Percentiles rank a stretch among this genome's conserved stretches.
Evolutionary conservation across 2,888 invertebrate species (phyloP).

Genomic region (Chloroclystis v-ata): DNA sequence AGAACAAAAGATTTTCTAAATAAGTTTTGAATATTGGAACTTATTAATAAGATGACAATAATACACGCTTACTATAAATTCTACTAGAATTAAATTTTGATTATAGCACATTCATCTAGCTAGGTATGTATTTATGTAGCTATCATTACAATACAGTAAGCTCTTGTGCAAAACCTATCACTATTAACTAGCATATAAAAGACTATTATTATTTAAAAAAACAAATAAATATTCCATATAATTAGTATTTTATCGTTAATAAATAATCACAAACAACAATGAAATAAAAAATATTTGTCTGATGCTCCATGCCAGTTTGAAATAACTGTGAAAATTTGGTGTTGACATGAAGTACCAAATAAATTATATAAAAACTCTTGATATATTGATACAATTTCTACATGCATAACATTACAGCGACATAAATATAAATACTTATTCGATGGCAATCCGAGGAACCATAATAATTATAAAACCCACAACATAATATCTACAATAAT

Average conservation of each 20-base stretch:
- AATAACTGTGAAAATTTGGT: too few species aligned
- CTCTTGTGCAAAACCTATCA: constrained; percentile 25
- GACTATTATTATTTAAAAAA: constrained; percentile 7
- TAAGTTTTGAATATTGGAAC: too few species aligned
- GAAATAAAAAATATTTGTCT: constrained; percentile 3
- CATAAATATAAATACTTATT: constrained; percentile 2
- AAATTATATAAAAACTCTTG: background rate
- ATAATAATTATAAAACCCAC: constrained; percentile 1
- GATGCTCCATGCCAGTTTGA: too few species aligned
- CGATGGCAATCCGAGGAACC: constrained; percentile 10
- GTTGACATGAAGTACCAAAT: too few species aligned
- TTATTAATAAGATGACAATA: too few species aligned
- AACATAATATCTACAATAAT: constrained; percentile 15
- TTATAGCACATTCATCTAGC: background rate
- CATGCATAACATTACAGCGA: background rate
- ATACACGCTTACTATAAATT: too few species aligned
- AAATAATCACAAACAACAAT: constrained; percentile 6
- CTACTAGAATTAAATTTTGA: too few species aligned
- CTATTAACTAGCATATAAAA: constrained; percentile 7
- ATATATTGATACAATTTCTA: constrained; percentile 1
- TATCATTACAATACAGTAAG: constrained; percentile 20
- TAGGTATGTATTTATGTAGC: background rate
- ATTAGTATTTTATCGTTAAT: background rate
- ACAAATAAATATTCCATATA: background rate
- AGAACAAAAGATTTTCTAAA: too few species aligned